Conservation (phyloP, 1,140 invertebrate genomes). For the Trichogramma pretiosum region DNA sequence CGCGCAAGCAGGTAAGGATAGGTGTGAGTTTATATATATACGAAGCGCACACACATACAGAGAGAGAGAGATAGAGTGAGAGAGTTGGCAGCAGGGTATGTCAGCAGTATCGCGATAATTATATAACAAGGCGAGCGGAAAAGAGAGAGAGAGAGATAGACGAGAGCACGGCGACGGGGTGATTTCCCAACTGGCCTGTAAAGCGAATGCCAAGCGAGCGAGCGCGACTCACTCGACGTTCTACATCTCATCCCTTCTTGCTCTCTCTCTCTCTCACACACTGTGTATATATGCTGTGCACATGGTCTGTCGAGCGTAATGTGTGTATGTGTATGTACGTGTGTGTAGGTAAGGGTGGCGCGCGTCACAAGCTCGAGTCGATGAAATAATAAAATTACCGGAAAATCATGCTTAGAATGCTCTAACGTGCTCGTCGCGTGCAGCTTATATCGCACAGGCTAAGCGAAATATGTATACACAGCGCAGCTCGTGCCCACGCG, state of each 20-base stretch:
- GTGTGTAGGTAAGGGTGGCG: no score
- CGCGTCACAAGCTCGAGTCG: conserved; percentile 1
- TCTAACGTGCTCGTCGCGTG: no score
- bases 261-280: neutral
- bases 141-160: conserved; percentile 16
- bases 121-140: conserved; percentile 28
- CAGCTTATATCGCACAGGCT: no score
- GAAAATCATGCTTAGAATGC: no score
- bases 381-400: conserved; percentile 19
- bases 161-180: no score
- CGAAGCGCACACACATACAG: no score
- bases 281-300: no score
- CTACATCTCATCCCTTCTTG: neutral
- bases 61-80: neutral
- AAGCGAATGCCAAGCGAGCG: neutral
- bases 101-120: conserved; percentile 38
- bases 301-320: no score
- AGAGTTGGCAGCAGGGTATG: conserved; percentile 16
- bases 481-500: no score
- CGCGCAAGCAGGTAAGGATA: neutral
- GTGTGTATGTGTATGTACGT: neutral
- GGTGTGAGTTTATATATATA: no score
- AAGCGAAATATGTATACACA: no score
- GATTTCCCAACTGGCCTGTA: conserved; percentile 21
- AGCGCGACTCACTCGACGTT: conserved; percentile 6